These are phyloP conservation scores for Melanargia galathea DNA, from an alignment of 2,888 invertebrate genomes.

Conservation along the genomic window DNA sequence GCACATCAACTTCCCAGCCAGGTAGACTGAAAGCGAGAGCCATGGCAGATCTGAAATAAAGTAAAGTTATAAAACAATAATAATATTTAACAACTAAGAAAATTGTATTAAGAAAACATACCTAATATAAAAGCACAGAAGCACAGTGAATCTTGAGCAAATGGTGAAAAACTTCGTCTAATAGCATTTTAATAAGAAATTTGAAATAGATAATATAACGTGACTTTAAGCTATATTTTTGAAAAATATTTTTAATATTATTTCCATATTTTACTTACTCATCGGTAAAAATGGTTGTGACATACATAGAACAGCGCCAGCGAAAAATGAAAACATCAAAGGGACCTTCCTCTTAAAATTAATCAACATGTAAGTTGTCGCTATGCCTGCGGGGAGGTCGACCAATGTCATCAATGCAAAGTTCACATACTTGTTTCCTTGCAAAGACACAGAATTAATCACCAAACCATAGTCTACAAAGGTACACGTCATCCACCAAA, in stretches of 20 bases:
- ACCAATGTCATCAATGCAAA: conserved; percentile 83
- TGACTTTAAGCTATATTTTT: too few species aligned
- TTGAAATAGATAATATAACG: too few species aligned
- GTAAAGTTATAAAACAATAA: not conserved
- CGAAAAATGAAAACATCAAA: conserved; percentile 77
- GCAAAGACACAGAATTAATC: conserved; percentile 87
- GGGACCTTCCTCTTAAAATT: conserved; percentile 80
- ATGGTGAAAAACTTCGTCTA: too few species aligned
- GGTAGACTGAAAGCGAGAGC: conserved; percentile 78
- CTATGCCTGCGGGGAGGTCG: conserved; percentile 82
- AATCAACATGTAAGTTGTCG: conserved; percentile 79
- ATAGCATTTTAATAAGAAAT: too few species aligned
- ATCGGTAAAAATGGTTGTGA: conserved; percentile 75
- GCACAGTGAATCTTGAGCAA: too few species aligned
- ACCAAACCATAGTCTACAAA: conserved; percentile 90
- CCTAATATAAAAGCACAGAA: too few species aligned
- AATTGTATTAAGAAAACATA: too few species aligned
- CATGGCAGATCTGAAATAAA: conserved; percentile 62
- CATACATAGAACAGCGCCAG: conserved; percentile 82
- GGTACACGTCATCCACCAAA: conserved; percentile 84
- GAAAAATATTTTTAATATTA: not conserved
- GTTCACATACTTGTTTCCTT: conserved; percentile 89
- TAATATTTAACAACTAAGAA: too few species aligned
- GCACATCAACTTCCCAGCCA: conserved; percentile 84
- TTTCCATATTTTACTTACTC: conserved; percentile 5